Base-by-base conservation (phyloP, 2,888 invertebrate species). In the Alloplasta piceator region DNA sequence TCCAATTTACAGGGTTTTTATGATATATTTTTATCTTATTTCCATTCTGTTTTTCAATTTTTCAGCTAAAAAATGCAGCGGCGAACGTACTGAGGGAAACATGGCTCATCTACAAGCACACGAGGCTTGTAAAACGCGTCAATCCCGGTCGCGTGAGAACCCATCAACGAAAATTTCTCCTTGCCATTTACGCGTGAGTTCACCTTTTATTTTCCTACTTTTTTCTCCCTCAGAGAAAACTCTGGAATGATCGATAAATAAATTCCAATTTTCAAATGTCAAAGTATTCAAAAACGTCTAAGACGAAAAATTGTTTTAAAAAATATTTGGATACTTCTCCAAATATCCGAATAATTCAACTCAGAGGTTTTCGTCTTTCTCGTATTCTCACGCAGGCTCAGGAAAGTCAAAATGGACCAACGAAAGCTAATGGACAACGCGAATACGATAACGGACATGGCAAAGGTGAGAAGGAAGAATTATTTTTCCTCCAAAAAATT, bases 341-440 rank as follows among this genome's bases (percentile, higher is more conserved):
- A 26, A 26, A 26, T 26, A 26, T 26, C 26, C 26, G 3, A 26
- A 26, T 26, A 26, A 1, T 26, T 26, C 26, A 3, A 26, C 26
- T 26, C 26, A 26, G 26, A 26, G 26, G 26, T 26, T 26, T 26
- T 26, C 26, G 26, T 26, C 3, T 82, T 85, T 84, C 60, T 77
- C 94, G 94, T 82, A 93, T 72, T n/a, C n/a, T 12, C 41, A 10
- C 71, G 41, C 72, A 99, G 99, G 93, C 96, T 99, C 93, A 95
- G 99, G 91, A 98, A 99, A 95, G 99, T 99, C 83, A 99, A 99
- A 94, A 98, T 99, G 98, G 99, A 99, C 94, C 99, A 99, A 94
- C 95, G 99, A 92, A 99, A 99, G 94, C 94, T 99, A 89, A 98
- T 98, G 96, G 99, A 99, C 93, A 99, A 99, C 92, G 98, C 99